Base-by-base conservation (phyloP, 2,113 vertebrate genomes). In the Lepisosteus oculatus region DNA sequence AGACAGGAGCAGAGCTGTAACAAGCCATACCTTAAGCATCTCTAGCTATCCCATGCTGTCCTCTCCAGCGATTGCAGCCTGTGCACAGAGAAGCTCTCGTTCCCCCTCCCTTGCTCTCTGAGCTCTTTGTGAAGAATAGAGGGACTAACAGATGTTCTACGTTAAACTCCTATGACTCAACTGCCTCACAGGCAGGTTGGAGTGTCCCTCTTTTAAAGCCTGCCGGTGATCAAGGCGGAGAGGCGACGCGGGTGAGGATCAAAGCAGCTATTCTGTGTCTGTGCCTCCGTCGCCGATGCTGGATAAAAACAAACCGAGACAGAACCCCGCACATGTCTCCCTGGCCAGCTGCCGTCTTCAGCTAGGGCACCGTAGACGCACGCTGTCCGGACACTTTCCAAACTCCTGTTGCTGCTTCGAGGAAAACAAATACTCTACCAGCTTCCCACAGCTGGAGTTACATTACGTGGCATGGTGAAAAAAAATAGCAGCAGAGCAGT, bases 141-240 rank as follows among this genome's bases (percentile, higher is more conserved):
- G 74, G 73, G 74, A 43, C 67, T 74, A 81, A 81, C 86, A 86
- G 84, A 85, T 86, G 85, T 85, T 86, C 71, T 77, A 64, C 75
- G 82, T 85, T 84, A 79, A 68, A 63, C 73, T 62, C 69, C 73
- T 74, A 77, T 85, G 85, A 85, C 73, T 85, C 80, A 80, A 85
- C 76, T 81, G 69, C 80, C 74, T 78, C 72, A 69, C 72, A 82
- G 77, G 80, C 77, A 15, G 75, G 44, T 79, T 75, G 73, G 47
- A 5, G 8, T 6, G 8, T 5, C 8, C 47, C 47, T 51, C 5
- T 51, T 51, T 9, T 51, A 9, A 51, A 51, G 1, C 8, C 47
- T 51, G 8, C 79, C 81, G 80, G 80, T 76, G 75, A 78, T 66
- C 56, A 74, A 68, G 71, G 13, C 44, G 47, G 47, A 51, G 47